A percentile compares a stretch with the other conserved stretches of the same genome.
Evolutionary conservation across 2,797 vertebrate genomes (phyloP).

Genomic region (Sparidentex hasta): DNA sequence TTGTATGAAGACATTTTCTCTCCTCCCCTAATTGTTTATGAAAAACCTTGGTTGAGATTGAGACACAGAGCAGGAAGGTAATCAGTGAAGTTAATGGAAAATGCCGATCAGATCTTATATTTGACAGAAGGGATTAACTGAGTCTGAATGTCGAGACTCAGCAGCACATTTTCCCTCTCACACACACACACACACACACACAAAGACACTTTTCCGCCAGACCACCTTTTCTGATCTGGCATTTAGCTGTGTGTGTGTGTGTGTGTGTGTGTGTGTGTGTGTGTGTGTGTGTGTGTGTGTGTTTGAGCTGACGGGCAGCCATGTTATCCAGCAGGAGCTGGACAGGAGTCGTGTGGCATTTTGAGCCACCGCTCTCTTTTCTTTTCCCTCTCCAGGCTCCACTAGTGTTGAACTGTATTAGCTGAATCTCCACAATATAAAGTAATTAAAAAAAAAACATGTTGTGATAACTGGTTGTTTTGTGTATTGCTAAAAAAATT

Average conservation of each 20-base stretch:
- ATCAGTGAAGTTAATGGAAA: slow-evolving; percentile 7
- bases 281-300: slow-evolving; percentile 7
- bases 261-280: slow-evolving; percentile 6
- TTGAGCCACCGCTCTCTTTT: slow-evolving; percentile 1
- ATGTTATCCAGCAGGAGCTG: slow-evolving; percentile 41
- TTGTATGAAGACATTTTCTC: background rate
- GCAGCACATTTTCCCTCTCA: slow-evolving; percentile 13
- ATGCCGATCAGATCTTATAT: background rate
- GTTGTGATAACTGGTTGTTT: fast-evolving
- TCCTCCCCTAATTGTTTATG: background rate
- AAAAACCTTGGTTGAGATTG: background rate
- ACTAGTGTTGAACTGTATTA: background rate
- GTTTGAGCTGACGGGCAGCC: slow-evolving; percentile 18
- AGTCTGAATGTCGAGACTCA: background rate
- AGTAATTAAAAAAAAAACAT: background rate
- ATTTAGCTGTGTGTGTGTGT: slow-evolving; percentile 30
- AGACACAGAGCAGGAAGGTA: background rate
- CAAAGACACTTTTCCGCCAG: slow-evolving; percentile 10
- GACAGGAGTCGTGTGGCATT: slow-evolving; percentile 41
- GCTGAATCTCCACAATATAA: background rate
- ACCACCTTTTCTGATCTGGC: slow-evolving; percentile 24
- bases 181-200: slow-evolving; percentile 12
- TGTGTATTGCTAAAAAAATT: background rate
- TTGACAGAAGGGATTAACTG: background rate
- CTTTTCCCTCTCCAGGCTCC: background rate